Percentiles rank a stretch among this genome's conserved stretches.
phyloP scores from a whole-genome alignment of 2,888 invertebrate species.

The Phyto melanocephala region DNA sequence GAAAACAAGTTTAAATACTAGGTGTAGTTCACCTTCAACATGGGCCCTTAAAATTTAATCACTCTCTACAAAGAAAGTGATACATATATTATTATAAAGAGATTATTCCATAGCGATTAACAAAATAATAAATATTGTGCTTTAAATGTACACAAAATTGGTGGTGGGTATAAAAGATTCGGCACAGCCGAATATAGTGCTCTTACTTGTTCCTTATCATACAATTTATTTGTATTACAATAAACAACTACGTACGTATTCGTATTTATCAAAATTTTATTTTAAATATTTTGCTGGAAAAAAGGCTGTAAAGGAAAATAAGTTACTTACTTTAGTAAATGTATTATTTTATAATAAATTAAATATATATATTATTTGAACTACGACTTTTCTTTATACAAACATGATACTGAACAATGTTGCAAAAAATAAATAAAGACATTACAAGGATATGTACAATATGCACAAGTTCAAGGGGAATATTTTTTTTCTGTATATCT shows the following conservation, averaged over 20 bases:
- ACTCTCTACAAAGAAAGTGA: too few species aligned
- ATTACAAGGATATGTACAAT: background rate
- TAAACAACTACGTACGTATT: background rate
- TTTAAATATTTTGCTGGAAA: background rate
- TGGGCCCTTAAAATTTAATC: too few species aligned
- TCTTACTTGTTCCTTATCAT: too few species aligned
- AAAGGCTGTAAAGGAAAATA: background rate
- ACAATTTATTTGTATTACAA: background rate
- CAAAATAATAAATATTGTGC: too few species aligned
- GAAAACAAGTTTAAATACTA: too few species aligned
- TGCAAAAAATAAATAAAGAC: background rate
- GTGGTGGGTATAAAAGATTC: too few species aligned
- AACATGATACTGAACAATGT: background rate
- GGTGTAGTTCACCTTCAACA: too few species aligned
- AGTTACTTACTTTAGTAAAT: background rate
- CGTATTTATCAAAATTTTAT: background rate
- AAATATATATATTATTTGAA: slow-evolving; percentile 6
- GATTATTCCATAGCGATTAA: too few species aligned
- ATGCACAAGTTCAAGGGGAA: background rate
- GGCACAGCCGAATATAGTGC: too few species aligned
- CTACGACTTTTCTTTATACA: background rate
- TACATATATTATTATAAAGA: too few species aligned
- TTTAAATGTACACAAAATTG: too few species aligned
- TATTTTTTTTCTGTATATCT: background rate
- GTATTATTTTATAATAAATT: too few species aligned